These are phyloP conservation scores for Ceraclea dissimilis DNA, from an alignment of 2,888 invertebrate species.

Conservation along the genomic window DNA sequence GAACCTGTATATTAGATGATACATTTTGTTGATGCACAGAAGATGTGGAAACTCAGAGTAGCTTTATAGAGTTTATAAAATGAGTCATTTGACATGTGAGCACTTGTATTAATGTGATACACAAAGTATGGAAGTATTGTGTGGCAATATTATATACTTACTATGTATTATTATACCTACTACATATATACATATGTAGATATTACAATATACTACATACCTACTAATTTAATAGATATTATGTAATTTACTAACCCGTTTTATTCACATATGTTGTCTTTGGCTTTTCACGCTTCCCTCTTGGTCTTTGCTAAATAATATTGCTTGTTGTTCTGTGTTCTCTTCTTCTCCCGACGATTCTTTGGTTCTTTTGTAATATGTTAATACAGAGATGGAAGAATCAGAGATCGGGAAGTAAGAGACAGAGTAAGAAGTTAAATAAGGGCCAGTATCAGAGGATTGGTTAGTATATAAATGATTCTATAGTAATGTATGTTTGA, in stretches of 20 bases:
- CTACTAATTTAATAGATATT: background rate
- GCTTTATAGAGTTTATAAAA: too few relatives aligned
- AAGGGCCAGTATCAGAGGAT: slow-evolving; percentile 48
- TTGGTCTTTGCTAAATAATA: background rate
- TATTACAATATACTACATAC: background rate
- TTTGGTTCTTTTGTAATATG: background rate
- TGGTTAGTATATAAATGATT: slow-evolving; percentile 43
- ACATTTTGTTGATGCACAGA: too few relatives aligned
- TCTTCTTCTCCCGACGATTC: too few relatives aligned
- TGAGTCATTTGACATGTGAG: too few relatives aligned
- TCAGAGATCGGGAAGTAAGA: slow-evolving; percentile 24
- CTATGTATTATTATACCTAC: too few relatives aligned
- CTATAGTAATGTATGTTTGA: background rate
- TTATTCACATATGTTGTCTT: slow-evolving; percentile 29
- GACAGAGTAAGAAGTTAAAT: slow-evolving; percentile 32
- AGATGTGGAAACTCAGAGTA: too few relatives aligned
- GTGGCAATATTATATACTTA: too few relatives aligned
- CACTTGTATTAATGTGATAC: too few relatives aligned
- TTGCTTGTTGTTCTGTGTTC: background rate
- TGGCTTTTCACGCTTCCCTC: slow-evolving; percentile 41
- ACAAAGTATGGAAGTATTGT: too few relatives aligned
- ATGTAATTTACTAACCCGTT: background rate
- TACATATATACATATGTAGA: too few relatives aligned
- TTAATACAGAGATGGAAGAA: slow-evolving; percentile 16
- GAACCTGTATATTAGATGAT: too few relatives aligned